Evolutionary conservation across 2,797 vertebrate species (phyloP).

Genomic region (Synaphobranchus kaupii): DNA sequence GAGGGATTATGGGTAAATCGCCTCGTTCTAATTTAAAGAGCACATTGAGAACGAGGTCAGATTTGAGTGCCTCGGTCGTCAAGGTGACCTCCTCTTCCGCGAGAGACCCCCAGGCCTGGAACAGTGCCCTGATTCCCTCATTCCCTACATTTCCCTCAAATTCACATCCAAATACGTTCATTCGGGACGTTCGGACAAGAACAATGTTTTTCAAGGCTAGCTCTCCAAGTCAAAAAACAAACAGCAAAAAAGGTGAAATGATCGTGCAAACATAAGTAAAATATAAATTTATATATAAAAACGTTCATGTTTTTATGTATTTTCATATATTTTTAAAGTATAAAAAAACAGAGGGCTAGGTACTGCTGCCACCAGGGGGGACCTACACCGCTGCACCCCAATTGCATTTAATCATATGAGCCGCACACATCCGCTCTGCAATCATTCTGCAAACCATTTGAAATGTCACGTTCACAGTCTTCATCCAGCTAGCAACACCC

Average conservation of each 20-base stretch:
- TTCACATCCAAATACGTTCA: neutral
- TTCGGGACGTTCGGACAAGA: neutral
- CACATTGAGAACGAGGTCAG: neutral
- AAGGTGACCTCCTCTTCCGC: neutral
- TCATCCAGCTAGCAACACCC: conserved; percentile 6
- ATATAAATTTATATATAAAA: neutral
- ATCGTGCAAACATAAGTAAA: neutral
- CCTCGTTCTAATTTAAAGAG: neutral
- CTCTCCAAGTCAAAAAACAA: neutral
- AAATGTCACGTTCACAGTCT: conserved; percentile 9
- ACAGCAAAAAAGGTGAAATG: neutral
- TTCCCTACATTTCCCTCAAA: neutral
- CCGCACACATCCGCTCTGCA: neutral
- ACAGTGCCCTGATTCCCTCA: neutral
- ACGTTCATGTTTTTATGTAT: neutral
- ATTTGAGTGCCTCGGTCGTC: neutral
- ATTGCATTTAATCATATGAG: neutral
- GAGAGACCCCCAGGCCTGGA: neutral
- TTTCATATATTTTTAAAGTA: neutral
- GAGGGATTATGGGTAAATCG: neutral
- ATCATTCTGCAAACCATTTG: neutral
- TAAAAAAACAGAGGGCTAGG: neutral
- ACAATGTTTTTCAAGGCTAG: neutral
- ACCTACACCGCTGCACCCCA: neutral
- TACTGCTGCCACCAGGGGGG: neutral